phyloP scores from a whole-genome alignment of 2,888 invertebrate species.

The Prosopocoilus inquinatus region DNA sequence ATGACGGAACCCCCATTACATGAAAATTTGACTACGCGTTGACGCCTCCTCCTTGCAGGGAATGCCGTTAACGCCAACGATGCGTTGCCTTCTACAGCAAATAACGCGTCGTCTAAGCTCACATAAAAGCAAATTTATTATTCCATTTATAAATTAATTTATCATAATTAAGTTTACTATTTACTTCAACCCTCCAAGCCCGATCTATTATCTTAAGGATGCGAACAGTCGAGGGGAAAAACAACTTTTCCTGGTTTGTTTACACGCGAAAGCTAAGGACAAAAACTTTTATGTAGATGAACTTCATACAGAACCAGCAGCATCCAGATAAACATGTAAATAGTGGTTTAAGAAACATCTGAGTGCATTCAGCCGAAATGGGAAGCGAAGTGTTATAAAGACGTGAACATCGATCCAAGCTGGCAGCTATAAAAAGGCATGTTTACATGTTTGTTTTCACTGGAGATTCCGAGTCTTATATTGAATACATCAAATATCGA shows the following conservation, averaged over 20 bases:
- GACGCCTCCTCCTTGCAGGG: slow-evolving; percentile 31
- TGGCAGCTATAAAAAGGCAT: slow-evolving; percentile 1
- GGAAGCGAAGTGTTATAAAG: neutral
- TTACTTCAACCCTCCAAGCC: no score
- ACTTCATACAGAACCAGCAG: no score
- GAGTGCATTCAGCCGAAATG: no score
- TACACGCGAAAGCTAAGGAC: no score
- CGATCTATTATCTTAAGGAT: no score
- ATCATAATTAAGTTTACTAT: no score
- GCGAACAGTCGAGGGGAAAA: no score
- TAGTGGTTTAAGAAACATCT: no score
- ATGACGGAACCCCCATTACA: slow-evolving; percentile 36
- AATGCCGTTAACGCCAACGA: slow-evolving; percentile 25
- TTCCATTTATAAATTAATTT: neutral
- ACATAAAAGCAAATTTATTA: slow-evolving; percentile 1
- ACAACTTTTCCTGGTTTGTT: no score
- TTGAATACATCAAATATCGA: slow-evolving; percentile 4
- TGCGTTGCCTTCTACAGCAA: neutral
- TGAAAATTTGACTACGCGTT: slow-evolving; percentile 37
- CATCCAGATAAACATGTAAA: no score
- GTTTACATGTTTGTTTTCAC: slow-evolving; percentile 2
- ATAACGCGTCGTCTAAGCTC: neutral
- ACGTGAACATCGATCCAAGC: neutral
- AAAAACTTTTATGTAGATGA: no score
- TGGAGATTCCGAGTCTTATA: slow-evolving; percentile 1